Evolutionary conservation across 2,888 invertebrate genomes (phyloP), one percentile per base, ranked within the genome.

Genomic region (Steinernema carpocapsae): DNA sequence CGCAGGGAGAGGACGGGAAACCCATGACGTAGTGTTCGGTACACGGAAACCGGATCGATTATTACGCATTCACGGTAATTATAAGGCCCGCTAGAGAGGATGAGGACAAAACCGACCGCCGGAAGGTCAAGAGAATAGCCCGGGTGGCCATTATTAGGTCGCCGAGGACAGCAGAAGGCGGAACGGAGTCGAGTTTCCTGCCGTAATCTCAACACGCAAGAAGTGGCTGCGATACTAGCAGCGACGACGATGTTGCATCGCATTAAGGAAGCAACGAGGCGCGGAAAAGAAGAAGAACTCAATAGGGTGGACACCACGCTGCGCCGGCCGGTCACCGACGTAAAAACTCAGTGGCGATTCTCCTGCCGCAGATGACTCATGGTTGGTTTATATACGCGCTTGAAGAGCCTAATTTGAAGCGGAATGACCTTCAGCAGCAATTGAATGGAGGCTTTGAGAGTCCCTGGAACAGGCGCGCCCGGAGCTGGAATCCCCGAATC

Each of bases 1-100:
- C 64, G 64, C 64, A n/a, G 64, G 37, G 32, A 56, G 26, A 26
- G 10, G 56, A 51, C 6, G 37, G 37, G 37, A 10, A 37, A 37
- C 37, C 37, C 10, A 37, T 48, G 19, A 48, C 4, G 2, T 4
- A 14, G n/a, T 4, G 48, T 17, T 48, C 48, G 48, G 48, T 37
- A 37, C 10, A 10, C 48, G 19, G 48, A 48, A 48, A 19, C 48
- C 48, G n/a, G 48, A 19, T 48, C 48, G 48, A 48, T 48, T 64
- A 64, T 64, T 64, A 64, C 64, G 64, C 64, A 32, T 64, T 26
- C 64, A 64, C 64, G 26, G 64, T 64, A 64, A 64, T 64, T 64
- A 64, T 52, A 24, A 52, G 32, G 64, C 29, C 32, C 64, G 32
- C 52, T 24, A 10, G 19, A 22, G 24, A 24, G 24, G 64, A 17